Base-by-base conservation (phyloP, 2,888 invertebrate genomes). In the Parnassius mnemosyne region DNA sequence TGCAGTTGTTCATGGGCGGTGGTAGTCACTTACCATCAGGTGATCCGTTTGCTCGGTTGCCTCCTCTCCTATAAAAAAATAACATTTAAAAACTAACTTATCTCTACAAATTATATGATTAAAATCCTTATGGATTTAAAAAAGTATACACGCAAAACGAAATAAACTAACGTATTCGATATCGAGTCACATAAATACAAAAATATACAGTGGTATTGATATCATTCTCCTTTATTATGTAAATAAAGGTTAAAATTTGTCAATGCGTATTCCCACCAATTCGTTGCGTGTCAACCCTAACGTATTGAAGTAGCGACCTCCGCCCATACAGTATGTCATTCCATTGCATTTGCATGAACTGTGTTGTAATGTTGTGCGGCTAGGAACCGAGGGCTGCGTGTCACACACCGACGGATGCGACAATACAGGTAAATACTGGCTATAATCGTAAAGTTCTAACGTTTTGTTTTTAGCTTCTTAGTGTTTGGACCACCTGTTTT, bases 401-500 rank as follows among this genome's bases (percentile, higher is more conserved):
- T 97, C 97, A 85, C 97, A 97, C 93, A 95, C 96, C 89, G 97
- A 97, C 92, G 96, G 97, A 93, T 97, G 97, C 94, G 97, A 97
- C 93, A 96, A 96, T 92, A 95, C 96, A 93, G 95, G 95, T 97
- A 96, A 25, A 96, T 49, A 49, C 49, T 13, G 13, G 9, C 42
- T 16, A 9, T 49, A 49, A 13, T 9, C 7, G 49, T 49, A 9
- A 13, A 49, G 16, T 49, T 13, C 2, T 13, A 46, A 7, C 46
- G 3, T 34, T 34, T 34, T 5, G 5, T 34, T 34, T 34, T 34
- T 34, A 34, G 12, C 9, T n/a, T 9, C 49, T 9, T 13, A 49
- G 13, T 13, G 10, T 49, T 13, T 49, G 16, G 9, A 13, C 49
- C 49, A 13, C 16, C 16, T 16, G 49, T 49, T 49, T 49, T 12